Base-by-base conservation (phyloP, 2,888 invertebrate genomes). In the Drosophila prostipennis region DNA sequence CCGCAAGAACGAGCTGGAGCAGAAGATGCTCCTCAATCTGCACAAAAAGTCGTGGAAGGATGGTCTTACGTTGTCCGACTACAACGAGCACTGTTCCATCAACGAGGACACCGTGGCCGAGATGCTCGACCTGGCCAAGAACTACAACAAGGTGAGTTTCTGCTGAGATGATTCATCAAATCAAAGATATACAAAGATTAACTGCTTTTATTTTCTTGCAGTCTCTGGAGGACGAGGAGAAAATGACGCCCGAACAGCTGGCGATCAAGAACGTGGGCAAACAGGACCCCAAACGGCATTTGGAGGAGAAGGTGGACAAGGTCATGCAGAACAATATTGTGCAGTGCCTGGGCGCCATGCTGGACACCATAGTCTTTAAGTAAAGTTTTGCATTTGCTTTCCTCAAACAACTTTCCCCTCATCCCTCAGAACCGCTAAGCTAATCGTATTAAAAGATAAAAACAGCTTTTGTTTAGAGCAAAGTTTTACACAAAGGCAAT, bases 21-120 rank as follows among this genome's bases (percentile, higher is more conserved):
- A 99, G 92, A 99, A 99, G 93, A 99, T 99, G 99, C 93, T 99
- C 71, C 93, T 99, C 68, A 99, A 99, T 93, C 93, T 99, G 78
- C 98, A 99, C 92, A 99, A 99, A 93, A 98, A 99, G 92, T 98
- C 98, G 0, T 99, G 98, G 98, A 98, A 98, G 96, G 98, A 98
- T 91, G 98, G 98, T 16, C 94, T 98, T 4, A 96, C 96, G 37
- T 93, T 99, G 74, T 95, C 97, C 54, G 97, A 98, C 92, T 99
- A 98, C 91, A 95, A 96, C 73, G 97, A 98, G 74, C 99, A 99
- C 91, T 97, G 98, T 92, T 94, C 95, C 75, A 94, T 97, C 49
- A 99, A 99, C 91, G 98, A 98, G 92, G 96, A 95, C 57, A 98
- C 98, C 49, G 98, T 99, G 2, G 95, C 97, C 68, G 97, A 98